Evolutionary conservation across 2,113 vertebrate genomes (phyloP).

Genomic region (Lampris megalopsis): DNA sequence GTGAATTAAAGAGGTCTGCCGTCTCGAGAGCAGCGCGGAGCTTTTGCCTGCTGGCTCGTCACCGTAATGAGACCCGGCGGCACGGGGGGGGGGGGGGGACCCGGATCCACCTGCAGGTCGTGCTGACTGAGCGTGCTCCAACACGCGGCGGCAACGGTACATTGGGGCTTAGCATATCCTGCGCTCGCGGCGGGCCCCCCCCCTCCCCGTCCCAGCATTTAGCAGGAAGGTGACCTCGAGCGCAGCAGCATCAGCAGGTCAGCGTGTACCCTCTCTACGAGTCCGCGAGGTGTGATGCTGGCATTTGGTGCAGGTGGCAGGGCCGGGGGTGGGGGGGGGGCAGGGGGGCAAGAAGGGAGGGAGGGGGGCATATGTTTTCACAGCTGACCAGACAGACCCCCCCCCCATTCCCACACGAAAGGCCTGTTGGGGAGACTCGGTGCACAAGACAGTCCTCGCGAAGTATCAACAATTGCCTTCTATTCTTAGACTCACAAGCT

Average conservation of each 20-base stretch:
- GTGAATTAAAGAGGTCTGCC: slow-evolving; percentile 73
- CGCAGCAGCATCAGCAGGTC: slow-evolving; percentile 36
- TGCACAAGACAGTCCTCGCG: slow-evolving; percentile 58
- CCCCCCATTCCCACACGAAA: slow-evolving; percentile 80
- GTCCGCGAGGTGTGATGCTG: slow-evolving; percentile 72
- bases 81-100: slow-evolving; percentile 37
- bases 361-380: slow-evolving; percentile 76
- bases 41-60: slow-evolving; percentile 20
- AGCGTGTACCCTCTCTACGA: slow-evolving; percentile 37
- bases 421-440: slow-evolving; percentile 64
- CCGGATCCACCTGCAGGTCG: slow-evolving; percentile 76
- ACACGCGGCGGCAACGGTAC: slow-evolving; percentile 58
- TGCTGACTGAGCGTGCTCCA: slow-evolving; percentile 68
- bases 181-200: slow-evolving; percentile 36
- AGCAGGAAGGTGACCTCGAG: slow-evolving; percentile 78
- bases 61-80: slow-evolving; percentile 70
- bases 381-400: slow-evolving; percentile 78
- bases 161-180: slow-evolving; percentile 68
- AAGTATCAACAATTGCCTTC: slow-evolving; percentile 74
- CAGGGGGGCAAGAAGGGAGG: background rate
- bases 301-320: slow-evolving; percentile 73
- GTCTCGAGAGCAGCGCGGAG: slow-evolving; percentile 59
- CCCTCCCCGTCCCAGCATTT: slow-evolving; percentile 44
- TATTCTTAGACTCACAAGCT: slow-evolving; percentile 71
- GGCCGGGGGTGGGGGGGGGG: slow-evolving; percentile 53